Evolutionary conservation across 2,797 vertebrate species (phyloP), one percentile per base, ranked within the genome.

Genomic region (Arctocebus calabarensis): DNA sequence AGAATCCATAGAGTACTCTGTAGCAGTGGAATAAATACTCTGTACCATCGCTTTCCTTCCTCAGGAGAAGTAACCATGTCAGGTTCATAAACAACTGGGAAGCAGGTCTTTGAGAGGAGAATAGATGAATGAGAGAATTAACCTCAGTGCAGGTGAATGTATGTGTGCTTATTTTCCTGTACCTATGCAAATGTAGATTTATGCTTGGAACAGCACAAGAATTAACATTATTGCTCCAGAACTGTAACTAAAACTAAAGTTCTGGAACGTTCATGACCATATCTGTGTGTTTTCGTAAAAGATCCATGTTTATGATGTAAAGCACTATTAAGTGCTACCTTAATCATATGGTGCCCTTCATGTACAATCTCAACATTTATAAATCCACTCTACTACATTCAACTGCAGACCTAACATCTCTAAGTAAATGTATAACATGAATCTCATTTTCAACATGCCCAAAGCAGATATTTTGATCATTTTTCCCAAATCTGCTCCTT

Each of bases 281-380:
- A 96, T 29, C 55, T 73, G n/a, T 45, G 5, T 79, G 55, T 83
- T 94, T 78, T 93, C 55, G 92, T 73, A 78, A 82, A 70, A 85
- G 43, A 93, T 73, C 27, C 12, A 61, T 75, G 78, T 74, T 81
- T 74, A 91, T 45, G 40, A 91, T 25, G 27, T 19, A 29, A 94
- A 84, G 5, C 40, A 13, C 34, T 32, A 64, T 32, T 64, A 64
- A 81, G n/a, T 20, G 66, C 22, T 23, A 79, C 40, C 19, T 78
- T 68, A 62, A 64, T 64, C 77, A 78, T 14, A 9, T 45, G 43
- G n/a, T 75, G 43, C 16, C 17, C 75, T 81, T 78, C 40, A 14
- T 3, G 3, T 48, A 82, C 17, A 82, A 91, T n/a, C 27, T 57
- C 27, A 86, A 57, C 10, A 37, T 52, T 19, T 70, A 43, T 43